Evolutionary conservation across 2,797 vertebrate genomes (phyloP), one percentile per base, ranked within the genome.

Genomic region (Pantherophis vulpinus): DNA sequence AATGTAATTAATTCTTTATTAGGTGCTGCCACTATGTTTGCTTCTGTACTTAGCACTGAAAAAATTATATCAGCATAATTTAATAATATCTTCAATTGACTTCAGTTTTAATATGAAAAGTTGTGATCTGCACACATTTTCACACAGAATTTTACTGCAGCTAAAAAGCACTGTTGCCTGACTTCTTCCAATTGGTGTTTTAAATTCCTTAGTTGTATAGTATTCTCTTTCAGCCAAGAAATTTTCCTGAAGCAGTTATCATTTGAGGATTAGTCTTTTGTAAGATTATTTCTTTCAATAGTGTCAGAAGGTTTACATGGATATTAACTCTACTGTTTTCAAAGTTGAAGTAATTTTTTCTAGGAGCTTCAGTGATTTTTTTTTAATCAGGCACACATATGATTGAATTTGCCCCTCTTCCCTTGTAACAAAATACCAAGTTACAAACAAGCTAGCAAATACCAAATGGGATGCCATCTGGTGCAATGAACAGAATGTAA

Each of bases 381-480:
- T 96, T 97, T 97, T 95, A 94, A 97, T 95, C 93, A 96, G 94
- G 93, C 88, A 95, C 94, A 95, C 92, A 96, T 96, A 97, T 94
- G 94, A 95, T 96, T 97, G 96, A 96, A 95, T 94, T 97, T 96
- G 90, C 94, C 89, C 95, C 90, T 86, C 94, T 97, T 92, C 87
- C 94, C 92, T 95, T 96, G 96, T 97, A 97, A 97, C 95, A 96
- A 97, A 94, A 95, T 95, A 95, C 94, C 94, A 95, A 97, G 94
- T 95, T 97, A 95, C 87, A 96, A 96, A 96, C 93, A 96, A 97
- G 96, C 96, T 97, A 97, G 96, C 94, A 96, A 96, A 95, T 88
- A 96, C 96, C 95, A 96, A 97, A 96, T 96, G 95, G 95, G 93
- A 96, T 94, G 91, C 95, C 97, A 97, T 97, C 96, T 97, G 97